These are phyloP conservation scores for Erythrolamprus reginae DNA, from an alignment of 2,113 vertebrate species.

Conservation along the genomic window DNA sequence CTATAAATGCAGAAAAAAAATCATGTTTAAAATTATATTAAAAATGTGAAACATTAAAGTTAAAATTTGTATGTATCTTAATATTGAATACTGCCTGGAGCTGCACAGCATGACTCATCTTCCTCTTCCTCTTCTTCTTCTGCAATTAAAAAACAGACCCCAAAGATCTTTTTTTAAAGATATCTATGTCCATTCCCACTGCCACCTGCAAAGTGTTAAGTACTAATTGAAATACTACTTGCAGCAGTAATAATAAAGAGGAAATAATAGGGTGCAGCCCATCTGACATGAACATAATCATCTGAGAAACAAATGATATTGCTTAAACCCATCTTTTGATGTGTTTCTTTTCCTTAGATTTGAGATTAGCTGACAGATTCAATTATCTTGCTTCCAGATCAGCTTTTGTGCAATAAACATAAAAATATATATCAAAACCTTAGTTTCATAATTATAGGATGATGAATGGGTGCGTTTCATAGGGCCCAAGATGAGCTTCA, in stretches of 20 bases:
- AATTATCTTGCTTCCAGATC: conserved; percentile 28
- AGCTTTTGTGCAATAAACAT: conserved; percentile 18
- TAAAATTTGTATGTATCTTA: not conserved
- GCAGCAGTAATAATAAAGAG: not conserved
- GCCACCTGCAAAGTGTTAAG: conserved; percentile 10
- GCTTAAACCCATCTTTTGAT: conserved; percentile 18
- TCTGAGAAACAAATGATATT: conserved; percentile 17
- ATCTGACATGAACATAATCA: conserved; percentile 24
- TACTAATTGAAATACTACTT: conserved; percentile 9
- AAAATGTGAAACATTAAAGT: not conserved
- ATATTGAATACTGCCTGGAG: not conserved
- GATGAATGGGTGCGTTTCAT: not conserved
- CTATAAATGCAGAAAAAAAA: not conserved
- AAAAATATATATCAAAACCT: conserved; percentile 8
- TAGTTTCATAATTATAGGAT: not conserved
- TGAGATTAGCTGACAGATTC: conserved; percentile 13
- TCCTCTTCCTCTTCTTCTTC: not conserved
- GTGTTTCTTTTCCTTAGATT: conserved; percentile 32
- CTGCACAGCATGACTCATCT: not conserved
- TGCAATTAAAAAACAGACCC: not conserved
- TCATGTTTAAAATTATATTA: not conserved
- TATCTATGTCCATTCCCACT: not conserved
- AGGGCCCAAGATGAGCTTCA: not conserved
- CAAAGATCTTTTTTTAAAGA: not conserved
- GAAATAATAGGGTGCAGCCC: conserved; percentile 28